Percentiles rank a stretch among this genome's conserved stretches.
Conservation (phyloP, 37 sponge, comb jelly and placozoan species). For the Halichondria panicea region DNA sequence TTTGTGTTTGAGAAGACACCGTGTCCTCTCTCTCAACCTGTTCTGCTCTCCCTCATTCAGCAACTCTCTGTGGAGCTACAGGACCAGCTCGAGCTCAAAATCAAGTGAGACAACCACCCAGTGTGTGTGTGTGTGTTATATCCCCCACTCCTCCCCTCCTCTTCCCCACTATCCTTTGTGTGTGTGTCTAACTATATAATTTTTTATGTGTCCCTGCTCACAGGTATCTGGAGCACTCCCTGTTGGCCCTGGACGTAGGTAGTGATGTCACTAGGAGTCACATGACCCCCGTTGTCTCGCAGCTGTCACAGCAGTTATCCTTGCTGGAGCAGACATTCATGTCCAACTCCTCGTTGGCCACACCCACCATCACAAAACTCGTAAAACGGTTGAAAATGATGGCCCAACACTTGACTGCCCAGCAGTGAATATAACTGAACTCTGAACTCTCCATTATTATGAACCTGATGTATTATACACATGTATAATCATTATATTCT, state of each 20-base stretch:
- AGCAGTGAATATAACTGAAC: not conserved
- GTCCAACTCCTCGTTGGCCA: not conserved
- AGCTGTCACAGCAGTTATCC: conserved; percentile 40
- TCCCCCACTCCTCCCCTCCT: not conserved
- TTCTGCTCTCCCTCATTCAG: conserved; percentile 90
- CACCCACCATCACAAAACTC: conserved; percentile 13
- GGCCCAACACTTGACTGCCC: conserved; percentile 14
- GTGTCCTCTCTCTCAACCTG: conserved; percentile 73
- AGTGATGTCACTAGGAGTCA: conserved; percentile 61
- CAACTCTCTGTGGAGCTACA: conserved; percentile 76
- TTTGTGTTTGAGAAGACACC: conserved; percentile 68
- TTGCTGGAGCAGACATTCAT: conserved; percentile 21
- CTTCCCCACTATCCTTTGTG: not conserved
- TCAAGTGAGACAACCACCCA: no score
- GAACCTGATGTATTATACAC: not conserved
- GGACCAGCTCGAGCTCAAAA: conserved; percentile 75
- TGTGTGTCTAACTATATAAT: not conserved
- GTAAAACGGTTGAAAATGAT: conserved; percentile 41
- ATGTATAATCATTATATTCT: not conserved
- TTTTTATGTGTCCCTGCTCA: not conserved
- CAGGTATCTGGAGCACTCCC: conserved; percentile 76
- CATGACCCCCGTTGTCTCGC: conserved; percentile 54
- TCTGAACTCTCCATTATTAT: not conserved
- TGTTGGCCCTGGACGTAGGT: conserved; percentile 60
- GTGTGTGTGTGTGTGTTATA: no score